Percentiles rank a stretch among this genome's conserved stretches.
phyloP scores from a whole-genome alignment of 2,113 vertebrate genomes.

The Daphoenositta chrysoptera region DNA sequence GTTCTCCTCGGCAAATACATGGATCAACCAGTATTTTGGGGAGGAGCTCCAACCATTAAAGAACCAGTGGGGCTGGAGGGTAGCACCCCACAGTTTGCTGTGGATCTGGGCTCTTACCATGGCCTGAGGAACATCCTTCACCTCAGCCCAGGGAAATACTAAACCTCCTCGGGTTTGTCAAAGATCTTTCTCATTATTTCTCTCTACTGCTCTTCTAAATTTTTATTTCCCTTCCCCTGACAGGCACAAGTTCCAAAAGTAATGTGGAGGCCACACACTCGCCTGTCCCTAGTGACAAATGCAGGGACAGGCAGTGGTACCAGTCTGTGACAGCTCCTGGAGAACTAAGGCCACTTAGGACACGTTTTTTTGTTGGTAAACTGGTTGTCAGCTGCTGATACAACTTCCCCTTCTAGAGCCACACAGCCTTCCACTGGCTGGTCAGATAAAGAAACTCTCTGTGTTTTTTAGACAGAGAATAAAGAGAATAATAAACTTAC shows the following conservation, averaged over 20 bases:
- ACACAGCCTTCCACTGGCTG: background rate
- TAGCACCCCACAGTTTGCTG: accelerated
- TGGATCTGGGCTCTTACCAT: background rate
- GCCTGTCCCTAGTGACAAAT: background rate
- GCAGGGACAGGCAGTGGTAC: background rate
- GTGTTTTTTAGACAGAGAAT: background rate
- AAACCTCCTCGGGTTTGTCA: background rate
- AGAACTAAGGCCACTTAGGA: background rate
- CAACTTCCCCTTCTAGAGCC: background rate
- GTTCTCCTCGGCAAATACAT: background rate
- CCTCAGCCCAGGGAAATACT: background rate
- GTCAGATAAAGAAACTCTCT: background rate
- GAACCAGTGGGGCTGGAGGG: background rate
- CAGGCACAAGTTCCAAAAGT: background rate
- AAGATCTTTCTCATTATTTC: background rate
- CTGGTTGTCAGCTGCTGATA: background rate
- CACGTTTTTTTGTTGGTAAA: background rate
- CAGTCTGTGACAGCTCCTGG: background rate
- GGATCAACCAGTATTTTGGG: background rate
- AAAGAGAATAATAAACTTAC: background rate
- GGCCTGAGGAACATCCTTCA: accelerated
- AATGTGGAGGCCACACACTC: background rate
- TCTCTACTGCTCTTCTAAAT: background rate
- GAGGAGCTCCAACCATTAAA: background rate
- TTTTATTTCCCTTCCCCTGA: background rate